Percentiles rank a stretch among this genome's conserved stretches.
phyloP scores from a whole-genome alignment of 2,113 vertebrate species.

The Brachyhypopomus occidentalis region DNA sequence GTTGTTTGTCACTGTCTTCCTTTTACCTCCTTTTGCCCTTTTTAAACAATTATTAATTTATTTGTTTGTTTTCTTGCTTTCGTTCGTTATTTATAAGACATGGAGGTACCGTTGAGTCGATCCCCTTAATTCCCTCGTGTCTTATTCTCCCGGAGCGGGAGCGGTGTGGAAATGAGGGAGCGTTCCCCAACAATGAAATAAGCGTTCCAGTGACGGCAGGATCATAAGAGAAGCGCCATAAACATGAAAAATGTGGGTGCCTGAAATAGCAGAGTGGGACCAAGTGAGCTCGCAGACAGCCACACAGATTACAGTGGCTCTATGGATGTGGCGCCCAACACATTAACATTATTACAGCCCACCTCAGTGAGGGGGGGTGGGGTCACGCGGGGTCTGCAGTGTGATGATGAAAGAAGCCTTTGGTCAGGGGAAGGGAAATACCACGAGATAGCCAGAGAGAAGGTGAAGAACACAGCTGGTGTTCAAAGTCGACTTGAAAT shows the following conservation, averaged over 20 bases:
- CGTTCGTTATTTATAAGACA: slow-evolving; percentile 8
- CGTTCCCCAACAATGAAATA: slow-evolving; percentile 42
- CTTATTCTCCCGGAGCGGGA: slow-evolving; percentile 19
- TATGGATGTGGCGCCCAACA: slow-evolving; percentile 65
- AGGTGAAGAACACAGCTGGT: too few species aligned
- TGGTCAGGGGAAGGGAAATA: background rate
- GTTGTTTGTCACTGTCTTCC: slow-evolving; percentile 45
- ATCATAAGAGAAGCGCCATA: slow-evolving; percentile 54
- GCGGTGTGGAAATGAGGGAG: slow-evolving; percentile 30
- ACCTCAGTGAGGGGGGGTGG: slow-evolving; percentile 10
- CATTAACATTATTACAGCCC: slow-evolving; percentile 66
- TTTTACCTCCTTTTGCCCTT: slow-evolving; percentile 14
- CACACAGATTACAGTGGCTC: slow-evolving; percentile 66
- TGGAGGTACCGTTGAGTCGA: slow-evolving; percentile 30
- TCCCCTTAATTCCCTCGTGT: slow-evolving; percentile 22
- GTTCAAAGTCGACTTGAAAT: too few species aligned
- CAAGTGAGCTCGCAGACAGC: slow-evolving; percentile 53
- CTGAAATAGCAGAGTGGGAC: slow-evolving; percentile 61
- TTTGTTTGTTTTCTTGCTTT: background rate
- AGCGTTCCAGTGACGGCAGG: slow-evolving; percentile 44
- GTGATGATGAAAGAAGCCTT: background rate
- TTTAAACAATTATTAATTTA: background rate
- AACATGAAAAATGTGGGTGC: slow-evolving; percentile 58
- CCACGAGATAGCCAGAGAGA: background rate
- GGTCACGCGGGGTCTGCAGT: slow-evolving; percentile 20